Evolutionary conservation across 2,113 vertebrate species (phyloP), one percentile per base, ranked within the genome.

Genomic region (Oreochromis tanganicae): DNA sequence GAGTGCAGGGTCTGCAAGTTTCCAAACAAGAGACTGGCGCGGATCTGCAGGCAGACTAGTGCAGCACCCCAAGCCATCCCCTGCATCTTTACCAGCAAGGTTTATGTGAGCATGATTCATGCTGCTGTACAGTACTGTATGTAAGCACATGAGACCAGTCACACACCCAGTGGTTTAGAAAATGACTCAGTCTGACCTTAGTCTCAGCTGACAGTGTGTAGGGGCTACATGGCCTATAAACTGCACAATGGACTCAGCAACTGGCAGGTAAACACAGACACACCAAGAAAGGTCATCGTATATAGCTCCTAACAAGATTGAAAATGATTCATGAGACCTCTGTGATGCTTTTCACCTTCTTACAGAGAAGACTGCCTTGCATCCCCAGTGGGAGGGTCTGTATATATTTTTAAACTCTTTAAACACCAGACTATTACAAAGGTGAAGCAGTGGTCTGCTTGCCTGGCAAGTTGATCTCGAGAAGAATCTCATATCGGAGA

Each of bases 261-360:
- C 91, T 89, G 85, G 89, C 91, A 94, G 94, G 94, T 94, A 94
- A 95, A 95, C 94, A 95, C 89, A 92, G 81, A 88, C 79, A 9
- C 83, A 92, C 86, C 56, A 68, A 81, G 81, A 96, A 96, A 96
- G 96, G 96, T 96, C 95, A 96, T 87, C 82, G 83, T 85, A 89
- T 91, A 93, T 90, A 89, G 87, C 90, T 90, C 63, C 94, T 94
- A 96, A 96, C 96, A 94, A 95, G 95, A 96, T 95, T 93, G 94
- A 95, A 96, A 95, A 95, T 96, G 95, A 95, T 95, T 93, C 94
- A 94, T 86, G 91, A 78, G 87, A 89, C 84, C 81, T 78, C 84
- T 6, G 89, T 81, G 86, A 89, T 91, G 90, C 90, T 83, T 93
- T 91, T 91, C 88, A 90, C 88, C 81, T 87, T 89, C 79, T 81